Evolutionary conservation across 2,113 vertebrate species (phyloP).

Genomic region (Macaca fascicularis): DNA sequence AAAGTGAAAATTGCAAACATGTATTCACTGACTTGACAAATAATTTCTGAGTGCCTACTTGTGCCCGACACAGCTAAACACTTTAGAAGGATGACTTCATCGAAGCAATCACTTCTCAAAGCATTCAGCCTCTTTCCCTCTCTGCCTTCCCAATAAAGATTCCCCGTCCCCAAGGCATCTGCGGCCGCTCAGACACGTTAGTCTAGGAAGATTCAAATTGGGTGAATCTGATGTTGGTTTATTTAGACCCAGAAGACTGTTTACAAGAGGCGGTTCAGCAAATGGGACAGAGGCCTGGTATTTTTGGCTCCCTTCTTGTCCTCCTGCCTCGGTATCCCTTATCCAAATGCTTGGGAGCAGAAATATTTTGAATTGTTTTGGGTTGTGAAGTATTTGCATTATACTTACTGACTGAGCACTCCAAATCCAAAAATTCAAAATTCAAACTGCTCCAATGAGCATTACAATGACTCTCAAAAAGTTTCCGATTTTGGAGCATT

Average conservation of each 20-base stretch:
- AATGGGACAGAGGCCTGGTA: neutral
- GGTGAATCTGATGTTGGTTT: neutral
- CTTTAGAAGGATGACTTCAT: neutral
- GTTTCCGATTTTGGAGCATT: neutral
- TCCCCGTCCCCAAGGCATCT: neutral
- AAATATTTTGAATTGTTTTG: neutral
- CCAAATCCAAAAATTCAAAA: neutral
- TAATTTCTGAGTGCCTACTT: neutral
- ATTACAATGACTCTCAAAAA: neutral
- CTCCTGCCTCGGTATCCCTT: neutral
- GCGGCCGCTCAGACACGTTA: neutral
- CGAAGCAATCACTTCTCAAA: neutral
- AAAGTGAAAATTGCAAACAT: neutral
- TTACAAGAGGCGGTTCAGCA: neutral
- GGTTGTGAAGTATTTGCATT: neutral
- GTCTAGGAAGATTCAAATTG: neutral
- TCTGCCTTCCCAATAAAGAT: neutral
- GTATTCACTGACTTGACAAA: neutral
- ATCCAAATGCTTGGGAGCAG: neutral
- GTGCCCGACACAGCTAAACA: rapidly evolving
- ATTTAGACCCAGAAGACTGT: neutral
- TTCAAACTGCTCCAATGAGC: neutral
- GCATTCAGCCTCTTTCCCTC: neutral
- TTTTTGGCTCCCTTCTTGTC: neutral
- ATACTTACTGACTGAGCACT: neutral